Evolutionary conservation across 1,140 invertebrate genomes (phyloP).

Genomic region (Steinernema feltiae): DNA sequence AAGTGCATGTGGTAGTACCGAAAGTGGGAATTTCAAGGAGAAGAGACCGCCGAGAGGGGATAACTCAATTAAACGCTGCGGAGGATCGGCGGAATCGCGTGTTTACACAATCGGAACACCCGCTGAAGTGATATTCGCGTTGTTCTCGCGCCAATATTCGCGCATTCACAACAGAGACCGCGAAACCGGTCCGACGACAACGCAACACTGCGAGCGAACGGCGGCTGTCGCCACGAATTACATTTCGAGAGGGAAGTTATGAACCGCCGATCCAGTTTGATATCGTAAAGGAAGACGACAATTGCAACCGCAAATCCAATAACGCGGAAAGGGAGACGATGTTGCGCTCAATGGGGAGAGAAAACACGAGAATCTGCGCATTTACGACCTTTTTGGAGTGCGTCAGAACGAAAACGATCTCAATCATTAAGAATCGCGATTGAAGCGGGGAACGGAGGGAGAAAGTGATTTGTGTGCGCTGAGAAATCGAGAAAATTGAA

Average conservation of each 20-base stretch:
- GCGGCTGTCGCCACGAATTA: conserved; percentile 10
- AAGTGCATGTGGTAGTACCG: no score
- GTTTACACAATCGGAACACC: background rate
- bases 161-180: background rate
- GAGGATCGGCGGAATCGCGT: background rate
- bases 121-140: conserved; percentile 4
- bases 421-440: no score
- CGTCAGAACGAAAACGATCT: no score
- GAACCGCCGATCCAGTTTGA: background rate
- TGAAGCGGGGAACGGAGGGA: no score
- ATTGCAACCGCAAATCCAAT: conserved; percentile 12
- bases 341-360: no score
- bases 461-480: no score
- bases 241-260: conserved; percentile 8
- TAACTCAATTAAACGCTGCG: background rate
- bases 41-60: background rate
- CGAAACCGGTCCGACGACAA: background rate
- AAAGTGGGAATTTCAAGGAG: no score
- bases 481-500: no score
- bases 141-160: conserved; percentile 5
- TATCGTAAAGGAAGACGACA: background rate
- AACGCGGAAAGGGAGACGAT: background rate
- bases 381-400: no score
- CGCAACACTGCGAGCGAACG: background rate
- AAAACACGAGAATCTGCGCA: no score